A percentile compares a stretch with the other conserved stretches of the same genome.
Conservation (phyloP, 2,888 invertebrate species). For the Papilio gigon region DNA sequence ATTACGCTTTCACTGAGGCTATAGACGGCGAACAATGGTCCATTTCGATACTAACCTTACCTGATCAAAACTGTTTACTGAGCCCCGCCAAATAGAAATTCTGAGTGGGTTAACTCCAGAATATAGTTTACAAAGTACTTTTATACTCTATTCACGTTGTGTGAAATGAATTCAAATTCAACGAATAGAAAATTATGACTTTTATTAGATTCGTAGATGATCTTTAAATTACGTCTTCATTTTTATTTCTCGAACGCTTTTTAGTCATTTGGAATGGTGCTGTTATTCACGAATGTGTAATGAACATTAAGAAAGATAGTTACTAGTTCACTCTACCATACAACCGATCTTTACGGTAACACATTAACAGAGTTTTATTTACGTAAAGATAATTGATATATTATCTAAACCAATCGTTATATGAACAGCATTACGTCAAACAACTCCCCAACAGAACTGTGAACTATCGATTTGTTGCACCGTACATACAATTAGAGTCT, state of each 20-base stretch:
- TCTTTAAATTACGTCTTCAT: not conserved
- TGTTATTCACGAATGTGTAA: not conserved
- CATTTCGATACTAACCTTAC: conserved; percentile 40
- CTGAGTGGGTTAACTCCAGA: conserved; percentile 26
- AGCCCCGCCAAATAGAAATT: conserved; percentile 40
- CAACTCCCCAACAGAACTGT: conserved; percentile 21
- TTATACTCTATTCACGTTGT: conserved; percentile 19
- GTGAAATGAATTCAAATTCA: conserved; percentile 15
- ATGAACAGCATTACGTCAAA: conserved; percentile 13
- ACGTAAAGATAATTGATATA: conserved; percentile 7
- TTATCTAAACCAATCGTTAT: conserved; percentile 14
- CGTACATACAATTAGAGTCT: conserved; percentile 45
- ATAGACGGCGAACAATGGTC: conserved; percentile 40
- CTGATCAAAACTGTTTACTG: conserved; percentile 40
- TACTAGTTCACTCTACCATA: not conserved
- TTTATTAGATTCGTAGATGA: not conserved
- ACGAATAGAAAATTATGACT: conserved; percentile 1
- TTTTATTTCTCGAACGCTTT: not conserved
- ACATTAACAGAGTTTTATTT: conserved; percentile 4
- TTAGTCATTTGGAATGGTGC: not conserved
- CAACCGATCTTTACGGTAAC: not conserved
- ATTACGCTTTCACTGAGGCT: conserved; percentile 39
- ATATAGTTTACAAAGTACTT: conserved; percentile 34
- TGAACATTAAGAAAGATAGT: not conserved
- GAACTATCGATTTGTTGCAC: conserved; percentile 40